Conservation (phyloP, 1,140 invertebrate species). For the Maconellicoccus hirsutus region DNA sequence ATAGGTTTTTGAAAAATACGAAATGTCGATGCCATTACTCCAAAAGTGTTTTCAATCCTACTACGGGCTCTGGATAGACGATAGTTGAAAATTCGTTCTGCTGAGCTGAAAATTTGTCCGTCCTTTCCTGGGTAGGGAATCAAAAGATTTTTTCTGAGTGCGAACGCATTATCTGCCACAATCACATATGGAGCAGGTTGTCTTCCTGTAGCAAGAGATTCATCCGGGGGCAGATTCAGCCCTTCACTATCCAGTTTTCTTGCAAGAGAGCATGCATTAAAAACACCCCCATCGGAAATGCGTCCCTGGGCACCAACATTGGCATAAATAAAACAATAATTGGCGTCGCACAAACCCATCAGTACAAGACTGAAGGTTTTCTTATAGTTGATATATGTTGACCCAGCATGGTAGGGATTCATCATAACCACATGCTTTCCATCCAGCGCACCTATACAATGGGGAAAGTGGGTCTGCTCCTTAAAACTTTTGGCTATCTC, state of each 20-base stretch:
- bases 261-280: slow-evolving; percentile 28
- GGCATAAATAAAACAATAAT: slow-evolving; percentile 30
- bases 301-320: slow-evolving; percentile 28
- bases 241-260: neutral
- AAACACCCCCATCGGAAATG: slow-evolving; percentile 35
- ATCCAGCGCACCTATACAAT: slow-evolving; percentile 37
- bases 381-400: slow-evolving; percentile 42
- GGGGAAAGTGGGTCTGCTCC: slow-evolving; percentile 31
- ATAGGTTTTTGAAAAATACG: slow-evolving; percentile 35
- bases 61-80: slow-evolving; percentile 30
- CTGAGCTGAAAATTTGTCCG: slow-evolving; percentile 26
- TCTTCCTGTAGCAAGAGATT: neutral
- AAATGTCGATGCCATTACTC: slow-evolving; percentile 36
- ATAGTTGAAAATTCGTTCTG: slow-evolving; percentile 35
- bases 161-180: slow-evolving; percentile 36
- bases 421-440: slow-evolving; percentile 40
- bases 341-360: slow-evolving; percentile 38
- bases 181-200: slow-evolving; percentile 27
- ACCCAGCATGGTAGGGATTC: slow-evolving; percentile 35
- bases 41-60: slow-evolving; percentile 38
- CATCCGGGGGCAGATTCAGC: neutral
- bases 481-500: neutral
- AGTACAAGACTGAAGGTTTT: slow-evolving; percentile 39
- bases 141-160: slow-evolving; percentile 32
- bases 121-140: slow-evolving; percentile 28